Evolutionary conservation across 2,113 vertebrate species (phyloP), one percentile per base, ranked within the genome.

Genomic region (Petromus typicus): DNA sequence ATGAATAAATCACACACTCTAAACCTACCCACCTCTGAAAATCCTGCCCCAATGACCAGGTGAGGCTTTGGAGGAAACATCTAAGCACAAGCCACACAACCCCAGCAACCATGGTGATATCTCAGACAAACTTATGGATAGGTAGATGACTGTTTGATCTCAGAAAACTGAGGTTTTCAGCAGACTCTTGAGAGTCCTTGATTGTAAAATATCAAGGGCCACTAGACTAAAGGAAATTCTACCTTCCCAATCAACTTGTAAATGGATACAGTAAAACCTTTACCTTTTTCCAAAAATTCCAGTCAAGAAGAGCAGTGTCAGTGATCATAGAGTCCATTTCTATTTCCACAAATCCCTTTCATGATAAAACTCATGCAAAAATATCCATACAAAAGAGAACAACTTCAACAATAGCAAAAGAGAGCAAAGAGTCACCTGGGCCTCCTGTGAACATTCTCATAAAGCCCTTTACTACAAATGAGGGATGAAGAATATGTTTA

Each of bases 81-180:
- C 12, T 27, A 43, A 45, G 7, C 14, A 3, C 27, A 75, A 45
- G 5, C 8, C 4, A 27, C 30, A 45, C 27, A 11, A 43, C 71
- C 11, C 4, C 4, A n/a, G 67, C 23, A 54, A 18, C 7, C 5
- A 27, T 22, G 14, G 13, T 9, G 16, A 30, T 5, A 7, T 32
- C 2, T 18, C 2, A 10, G 0, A 4, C 9, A 56, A 37, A n/a
- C 3, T 0, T 59, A 9, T 14, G 2, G 25, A 4, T 6, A 9
- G 10, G 34, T 13, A 8, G 22, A 16, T 37, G n/a, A n/a, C 34
- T 16, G 20, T 45, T 87, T 92, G n/a, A 32, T 83, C 40, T 82
- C 27, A 34, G 54, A 30, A 92, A 12, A 81, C 40, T 34, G 63
- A 67, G 30, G 4, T 54, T 85, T 93, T 78, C 40, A 61, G 25